Evolutionary conservation across 2,888 invertebrate genomes (phyloP).

Genomic region (Callinectes sapidus): DNA sequence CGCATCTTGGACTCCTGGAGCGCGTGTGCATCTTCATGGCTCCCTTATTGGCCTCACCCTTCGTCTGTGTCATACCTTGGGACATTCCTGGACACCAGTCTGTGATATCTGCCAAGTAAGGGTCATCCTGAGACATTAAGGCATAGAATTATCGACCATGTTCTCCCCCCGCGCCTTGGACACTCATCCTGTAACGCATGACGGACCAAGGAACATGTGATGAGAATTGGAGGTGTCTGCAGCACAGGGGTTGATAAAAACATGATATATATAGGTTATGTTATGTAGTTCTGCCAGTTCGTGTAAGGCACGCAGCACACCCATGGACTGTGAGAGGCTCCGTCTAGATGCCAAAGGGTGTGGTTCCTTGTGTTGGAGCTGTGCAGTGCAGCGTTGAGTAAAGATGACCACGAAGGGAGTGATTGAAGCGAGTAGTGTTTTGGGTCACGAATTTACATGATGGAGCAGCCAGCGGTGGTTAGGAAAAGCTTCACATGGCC

Average conservation of each 20-base stretch:
- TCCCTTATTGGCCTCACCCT: slow-evolving; percentile 6
- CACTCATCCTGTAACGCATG: background rate
- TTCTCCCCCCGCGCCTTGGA: background rate
- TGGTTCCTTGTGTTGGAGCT: background rate
- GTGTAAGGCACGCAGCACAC: background rate
- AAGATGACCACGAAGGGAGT: background rate
- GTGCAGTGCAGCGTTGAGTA: background rate
- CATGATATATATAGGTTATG: background rate
- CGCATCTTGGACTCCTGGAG: background rate
- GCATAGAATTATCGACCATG: slow-evolving; percentile 26
- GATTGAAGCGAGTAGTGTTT: background rate
- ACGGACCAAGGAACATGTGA: background rate
- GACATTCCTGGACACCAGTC: slow-evolving; percentile 53
- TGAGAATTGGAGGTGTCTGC: background rate
- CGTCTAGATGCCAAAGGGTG: background rate
- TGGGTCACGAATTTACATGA: background rate
- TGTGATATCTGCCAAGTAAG: slow-evolving; percentile 54
- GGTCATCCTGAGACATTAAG: slow-evolving; percentile 43
- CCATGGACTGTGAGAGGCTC: background rate
- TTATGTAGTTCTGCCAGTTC: background rate
- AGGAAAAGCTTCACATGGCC: slow-evolving; percentile 12
- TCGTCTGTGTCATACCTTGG: slow-evolving; percentile 39
- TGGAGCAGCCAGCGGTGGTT: background rate
- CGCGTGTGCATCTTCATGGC: background rate
- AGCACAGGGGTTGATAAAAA: background rate